Evolutionary conservation across 2,888 invertebrate species (phyloP), one percentile per base, ranked within the genome.

Genomic region (Drosophila colorata): DNA sequence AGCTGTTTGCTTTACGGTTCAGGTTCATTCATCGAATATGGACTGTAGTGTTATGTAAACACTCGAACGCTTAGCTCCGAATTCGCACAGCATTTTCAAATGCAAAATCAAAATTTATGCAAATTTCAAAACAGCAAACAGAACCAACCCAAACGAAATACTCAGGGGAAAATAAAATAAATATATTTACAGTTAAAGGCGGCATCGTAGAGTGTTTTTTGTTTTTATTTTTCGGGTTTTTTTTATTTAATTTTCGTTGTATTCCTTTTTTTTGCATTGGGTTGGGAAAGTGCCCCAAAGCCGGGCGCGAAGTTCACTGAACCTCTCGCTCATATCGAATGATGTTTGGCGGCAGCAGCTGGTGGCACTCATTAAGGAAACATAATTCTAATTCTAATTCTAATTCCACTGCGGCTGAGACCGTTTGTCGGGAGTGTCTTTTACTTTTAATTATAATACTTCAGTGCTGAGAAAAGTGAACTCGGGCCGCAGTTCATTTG

Each of bases 301-400:
- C 73, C 60, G 66, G 69, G 74, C 68, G 71, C 66, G 63, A 78
- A 77, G 87, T 88, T 87, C 87, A 87, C 43, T 82, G 87, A 87
- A 87, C 86, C 69, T 70, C 65, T 74, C 47, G 68, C 49, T 75
- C 76, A 69, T 81, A 86, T 88, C 78, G 87, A 88, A 88, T 70
- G 88, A 81, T 87, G 87, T 76, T 87, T 88, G 78, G 71, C 77
- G 61, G 48, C 52, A 13, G 51, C 63, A 58, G 48, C 71, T 76
- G 74, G 75, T 81, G 77, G 78, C 75, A 78, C 85, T 87, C 87
- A 88, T 86, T 86, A 87, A 81, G 85, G 88, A 87, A 86, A 84
- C 87, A 88, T 87, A 87, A 88, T 88, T 87, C 82, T 81, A 78
- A 87, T 88, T 86, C 69, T 70, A 67, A 59, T 52, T 70, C 57